These are phyloP conservation scores for Drosophila neotestacea DNA, from an alignment of 2,888 invertebrate genomes.

Conservation along the genomic window DNA sequence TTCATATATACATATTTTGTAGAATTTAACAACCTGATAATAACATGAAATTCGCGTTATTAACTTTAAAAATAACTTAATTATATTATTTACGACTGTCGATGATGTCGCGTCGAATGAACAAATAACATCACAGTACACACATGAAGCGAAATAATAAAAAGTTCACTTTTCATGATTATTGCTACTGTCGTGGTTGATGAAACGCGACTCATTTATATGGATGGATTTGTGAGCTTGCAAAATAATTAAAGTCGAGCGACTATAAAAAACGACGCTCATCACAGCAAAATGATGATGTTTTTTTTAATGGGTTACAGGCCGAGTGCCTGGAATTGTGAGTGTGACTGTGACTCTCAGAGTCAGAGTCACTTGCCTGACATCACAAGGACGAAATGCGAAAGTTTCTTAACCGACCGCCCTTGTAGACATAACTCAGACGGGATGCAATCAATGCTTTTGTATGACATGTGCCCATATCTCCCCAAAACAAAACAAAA, in stretches of 20 bases:
- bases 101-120: conserved; percentile 2
- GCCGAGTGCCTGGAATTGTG: neutral
- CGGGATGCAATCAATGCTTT: conserved; percentile 2
- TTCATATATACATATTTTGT: conserved; percentile 7
- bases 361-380: conserved; percentile 16
- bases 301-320: conserved; percentile 31
- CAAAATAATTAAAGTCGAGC: conserved; percentile 56
- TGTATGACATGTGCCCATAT: conserved; percentile 15
- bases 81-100: conserved; percentile 32
- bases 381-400: conserved; percentile 55
- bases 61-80: conserved; percentile 49
- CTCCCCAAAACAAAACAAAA: neutral
- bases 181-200: conserved; percentile 3
- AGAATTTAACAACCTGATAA: conserved; percentile 7
- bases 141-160: conserved; percentile 17
- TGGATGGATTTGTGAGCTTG: conserved; percentile 41
- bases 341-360: neutral
- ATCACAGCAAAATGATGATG: conserved; percentile 23
- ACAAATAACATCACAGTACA: conserved; percentile 9
- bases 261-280: conserved; percentile 34
- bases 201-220: conserved; percentile 31
- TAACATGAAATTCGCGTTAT: conserved; percentile 1
- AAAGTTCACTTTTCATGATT: conserved; percentile 37
- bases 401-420: conserved; percentile 53
- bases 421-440: conserved; percentile 35